phyloP scores from a whole-genome alignment of 2,888 invertebrate species.

The Clunio marinus region DNA sequence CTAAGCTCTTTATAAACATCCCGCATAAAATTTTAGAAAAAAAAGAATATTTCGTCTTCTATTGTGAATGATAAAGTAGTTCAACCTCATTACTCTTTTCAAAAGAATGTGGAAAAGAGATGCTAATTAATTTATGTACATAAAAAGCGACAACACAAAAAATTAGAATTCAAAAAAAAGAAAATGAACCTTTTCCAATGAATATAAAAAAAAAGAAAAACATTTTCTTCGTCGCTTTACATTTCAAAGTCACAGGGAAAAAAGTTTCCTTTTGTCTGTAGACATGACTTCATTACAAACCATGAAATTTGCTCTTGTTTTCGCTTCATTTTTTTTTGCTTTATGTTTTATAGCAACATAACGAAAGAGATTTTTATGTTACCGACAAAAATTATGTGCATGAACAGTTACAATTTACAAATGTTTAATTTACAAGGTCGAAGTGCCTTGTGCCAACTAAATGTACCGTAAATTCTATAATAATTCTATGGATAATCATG shows the following conservation, averaged over 20 bases:
- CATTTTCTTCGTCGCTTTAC: constrained; percentile 4
- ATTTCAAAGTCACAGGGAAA: constrained; percentile 6
- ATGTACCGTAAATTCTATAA: no score
- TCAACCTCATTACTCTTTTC: neutral
- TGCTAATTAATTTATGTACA: constrained; percentile 24
- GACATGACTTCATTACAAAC: neutral
- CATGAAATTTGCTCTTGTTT: neutral
- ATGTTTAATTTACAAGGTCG: no score
- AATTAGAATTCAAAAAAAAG: neutral
- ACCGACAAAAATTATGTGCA: constrained; percentile 30
- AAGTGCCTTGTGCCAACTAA: no score
- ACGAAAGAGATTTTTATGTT: neutral
- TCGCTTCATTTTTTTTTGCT: neutral
- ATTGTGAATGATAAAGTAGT: neutral
- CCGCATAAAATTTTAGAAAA: neutral
- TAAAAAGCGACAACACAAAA: neutral
- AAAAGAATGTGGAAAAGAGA: neutral
- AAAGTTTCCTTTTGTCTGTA: neutral
- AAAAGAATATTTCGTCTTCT: no score
- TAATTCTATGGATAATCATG: no score
- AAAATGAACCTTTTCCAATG: neutral
- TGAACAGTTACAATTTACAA: constrained; percentile 30
- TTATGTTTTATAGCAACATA: no score
- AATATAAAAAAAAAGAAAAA: constrained; percentile 3
- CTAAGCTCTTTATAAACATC: neutral